Base-by-base conservation (phyloP, 2,797 vertebrate genomes). In the Falco biarmicus region DNA sequence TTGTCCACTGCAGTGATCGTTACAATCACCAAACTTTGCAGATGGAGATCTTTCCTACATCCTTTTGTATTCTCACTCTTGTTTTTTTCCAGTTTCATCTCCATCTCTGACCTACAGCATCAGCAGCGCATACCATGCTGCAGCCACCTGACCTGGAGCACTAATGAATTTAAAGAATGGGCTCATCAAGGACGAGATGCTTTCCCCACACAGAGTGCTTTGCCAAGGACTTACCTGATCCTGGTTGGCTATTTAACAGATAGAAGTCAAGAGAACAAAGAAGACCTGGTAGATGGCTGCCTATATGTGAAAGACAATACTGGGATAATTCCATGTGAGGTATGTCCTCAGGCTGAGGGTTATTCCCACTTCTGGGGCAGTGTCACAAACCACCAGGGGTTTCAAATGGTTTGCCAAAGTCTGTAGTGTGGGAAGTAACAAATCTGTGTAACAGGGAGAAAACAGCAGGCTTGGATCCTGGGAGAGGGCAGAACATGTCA, bases 111-210 rank as follows among this genome's bases (percentile, higher is more conserved):
- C 94, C 98, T 99, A 26, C 92, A 97, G 28, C 97, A 93, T 59
- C 98, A 97, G 73, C 99, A 99, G 86, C 89, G 10, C 11, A 53
- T 97, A 14, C 97, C 99, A 0, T 99, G 99, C 90, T 99, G 98
- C 95, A 99, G 99, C 95, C 98, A 98, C 86, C 94, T 99, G 89
- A 98, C 97, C 61, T 99, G 98, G 98, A 98, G 97, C 97, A 98
- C 98, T 74, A 97, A 90, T 91, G 97, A 98, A 32, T 98, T 99
- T 94, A 98, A 98, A 96, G 95, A 97, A 13, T 99, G 98, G 98
- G 95, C 77, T n/a, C 88, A 19, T 61, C 97, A 98, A 96, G 98
- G 95, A 51, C 98, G 98, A 95, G 91, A 77, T 28, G 66, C 79
- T 61, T 89, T 97, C 61, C 95, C 97, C 0, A 57, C 18, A 43